Base-by-base conservation (phyloP, 2,888 invertebrate genomes). In the Micropterix aruncella region DNA sequence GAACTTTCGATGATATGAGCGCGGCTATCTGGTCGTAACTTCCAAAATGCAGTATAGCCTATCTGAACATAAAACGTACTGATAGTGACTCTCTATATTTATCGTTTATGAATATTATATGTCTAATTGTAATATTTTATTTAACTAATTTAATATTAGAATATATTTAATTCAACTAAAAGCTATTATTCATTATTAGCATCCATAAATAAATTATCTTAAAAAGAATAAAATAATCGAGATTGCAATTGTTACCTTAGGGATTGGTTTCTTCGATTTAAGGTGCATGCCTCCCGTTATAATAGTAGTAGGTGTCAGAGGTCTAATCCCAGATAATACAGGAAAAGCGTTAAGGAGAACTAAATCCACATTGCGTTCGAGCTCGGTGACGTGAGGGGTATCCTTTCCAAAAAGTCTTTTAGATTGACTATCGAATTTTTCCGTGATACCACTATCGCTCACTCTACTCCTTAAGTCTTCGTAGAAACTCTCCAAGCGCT, bases 241-340 rank as follows among this genome's bases (percentile, higher is more conserved):
- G n/a, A n/a, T n/a, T n/a, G n/a, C n/a, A n/a, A n/a, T n/a, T n/a
- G 12, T 27, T 55, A 66, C 70, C 55, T 59, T 47, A 2, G 67
- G 65, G 37, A 71, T 52, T 7, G 60, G 54, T 43, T 63, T 60
- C 5, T 57, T 47, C 2, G 57, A 55, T n/a, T 56, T 57, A 19
- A 63, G 54, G 48, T 67, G 68, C 19, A 63, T 53, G n/a, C 66
- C 66, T 19, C 66, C 65, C 43, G 66, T 57, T 42, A 59, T 60
- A 3, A 69, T 48, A 7, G 65, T 53, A 46, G 56, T 58, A 0
- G 67, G 63, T 3, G 66, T 58, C 3, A 61, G 52, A 2, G 70
- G 67, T 14, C 60, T 53, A 40, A 59, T 58, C 1, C 51, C 53
- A 19, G 56, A 57, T 54, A 61, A 61, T 9, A 63, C 47, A 0